A percentile compares a stretch with the other conserved stretches of the same genome.
phyloP scores from a whole-genome alignment of 2,888 invertebrate genomes.

The Ichneumoninae sp. region DNA sequence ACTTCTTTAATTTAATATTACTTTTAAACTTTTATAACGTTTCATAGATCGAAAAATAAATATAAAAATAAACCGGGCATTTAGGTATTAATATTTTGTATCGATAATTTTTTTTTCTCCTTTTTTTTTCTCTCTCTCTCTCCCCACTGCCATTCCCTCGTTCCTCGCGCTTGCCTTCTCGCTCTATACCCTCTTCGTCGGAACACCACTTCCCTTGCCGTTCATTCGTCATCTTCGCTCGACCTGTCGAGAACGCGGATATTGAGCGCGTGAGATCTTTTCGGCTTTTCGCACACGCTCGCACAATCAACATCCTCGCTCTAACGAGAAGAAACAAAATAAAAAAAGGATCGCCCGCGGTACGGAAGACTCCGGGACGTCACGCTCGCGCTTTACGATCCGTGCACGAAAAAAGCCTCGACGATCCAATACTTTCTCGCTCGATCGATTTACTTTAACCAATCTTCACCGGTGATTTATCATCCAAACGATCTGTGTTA shows the following conservation, averaged over 20 bases:
- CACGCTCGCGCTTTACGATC: constrained; percentile 24
- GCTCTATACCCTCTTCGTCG: constrained; percentile 3
- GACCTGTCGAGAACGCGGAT: constrained; percentile 16
- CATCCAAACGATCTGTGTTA: constrained; percentile 24
- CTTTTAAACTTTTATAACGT: constrained; percentile 85
- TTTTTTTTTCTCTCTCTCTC: constrained; percentile 56
- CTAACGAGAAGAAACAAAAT: constrained; percentile 25
- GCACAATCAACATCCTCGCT: constrained; percentile 41
- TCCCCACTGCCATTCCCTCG: constrained; percentile 48
- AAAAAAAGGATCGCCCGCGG: constrained; percentile 43
- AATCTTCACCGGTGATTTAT: constrained; percentile 21
- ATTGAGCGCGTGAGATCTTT: constrained; percentile 16
- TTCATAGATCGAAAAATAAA: constrained; percentile 84
- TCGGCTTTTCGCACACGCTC: constrained; percentile 40
- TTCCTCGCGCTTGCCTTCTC: constrained; percentile 24
- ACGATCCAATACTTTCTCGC: constrained; percentile 44
- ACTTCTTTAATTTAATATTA: constrained; percentile 81
- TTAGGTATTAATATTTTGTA: constrained; percentile 85
- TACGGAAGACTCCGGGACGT: constrained; percentile 60
- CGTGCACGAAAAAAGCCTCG: constrained; percentile 47
- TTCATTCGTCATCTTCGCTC: constrained; percentile 51
- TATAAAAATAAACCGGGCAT: constrained; percentile 85
- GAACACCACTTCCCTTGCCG: constrained; percentile 35
- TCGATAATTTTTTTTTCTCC: constrained; percentile 80
- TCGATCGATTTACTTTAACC: constrained; percentile 29